A percentile compares a stretch with the other conserved stretches of the same genome.
Evolutionary conservation across 2,113 vertebrate genomes (phyloP).

Genomic region (Gasterosteus nipponicus): DNA sequence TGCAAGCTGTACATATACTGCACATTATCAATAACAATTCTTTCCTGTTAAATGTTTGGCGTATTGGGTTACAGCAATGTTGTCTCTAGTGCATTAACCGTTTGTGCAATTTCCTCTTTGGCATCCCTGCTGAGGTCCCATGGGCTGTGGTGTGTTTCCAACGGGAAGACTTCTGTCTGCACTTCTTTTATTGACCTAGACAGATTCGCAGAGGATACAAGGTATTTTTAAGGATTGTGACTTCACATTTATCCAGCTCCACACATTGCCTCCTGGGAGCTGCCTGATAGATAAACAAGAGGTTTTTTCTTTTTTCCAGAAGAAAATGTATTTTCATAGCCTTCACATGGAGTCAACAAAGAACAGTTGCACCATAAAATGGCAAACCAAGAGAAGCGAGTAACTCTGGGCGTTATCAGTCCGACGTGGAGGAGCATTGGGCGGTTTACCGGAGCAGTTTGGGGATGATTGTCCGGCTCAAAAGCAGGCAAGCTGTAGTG

Average conservation of each 20-base stretch:
- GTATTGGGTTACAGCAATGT: background rate
- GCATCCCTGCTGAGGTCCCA: background rate
- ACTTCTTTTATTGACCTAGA: slow-evolving; percentile 41
- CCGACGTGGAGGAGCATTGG: background rate
- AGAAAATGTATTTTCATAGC: slow-evolving; percentile 5
- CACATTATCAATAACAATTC: background rate
- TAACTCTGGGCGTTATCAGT: slow-evolving; percentile 1
- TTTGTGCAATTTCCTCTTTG: background rate
- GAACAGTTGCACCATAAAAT: slow-evolving; percentile 3
- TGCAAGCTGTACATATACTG: background rate
- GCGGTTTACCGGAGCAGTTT: background rate
- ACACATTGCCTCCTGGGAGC: slow-evolving; percentile 19
- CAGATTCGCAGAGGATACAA: slow-evolving; percentile 37
- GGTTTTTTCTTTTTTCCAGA: slow-evolving; percentile 6
- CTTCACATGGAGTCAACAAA: background rate
- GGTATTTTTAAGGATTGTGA: slow-evolving; percentile 31
- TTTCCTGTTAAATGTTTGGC: background rate
- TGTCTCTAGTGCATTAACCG: background rate
- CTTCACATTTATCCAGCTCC: slow-evolving; percentile 22
- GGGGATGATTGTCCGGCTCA: slow-evolving; percentile 1
- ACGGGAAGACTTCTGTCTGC: slow-evolving; percentile 24
- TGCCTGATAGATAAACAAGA: slow-evolving; percentile 23
- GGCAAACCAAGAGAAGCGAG: slow-evolving; percentile 17
- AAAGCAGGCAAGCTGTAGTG: background rate
- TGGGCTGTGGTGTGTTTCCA: slow-evolving; percentile 33